Conservation (phyloP, 2,113 vertebrate genomes). For the Phalacrocorax aristotelis region DNA sequence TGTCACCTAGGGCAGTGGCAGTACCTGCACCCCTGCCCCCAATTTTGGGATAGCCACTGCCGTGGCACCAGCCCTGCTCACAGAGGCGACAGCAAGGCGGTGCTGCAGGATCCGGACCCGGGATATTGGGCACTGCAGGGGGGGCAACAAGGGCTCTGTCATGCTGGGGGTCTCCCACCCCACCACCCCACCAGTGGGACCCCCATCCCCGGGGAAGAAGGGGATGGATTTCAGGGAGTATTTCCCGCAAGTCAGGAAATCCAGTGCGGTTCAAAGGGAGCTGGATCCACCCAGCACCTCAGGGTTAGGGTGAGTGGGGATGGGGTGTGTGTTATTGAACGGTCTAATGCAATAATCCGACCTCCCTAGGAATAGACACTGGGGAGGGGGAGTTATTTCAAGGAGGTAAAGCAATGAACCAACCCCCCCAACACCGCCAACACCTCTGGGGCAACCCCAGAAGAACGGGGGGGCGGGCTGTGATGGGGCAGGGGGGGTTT, state of each 20-base stretch:
- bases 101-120: fast-evolving
- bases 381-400: neutral
- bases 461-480: fast-evolving
- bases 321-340: too few relatives aligned
- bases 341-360: neutral
- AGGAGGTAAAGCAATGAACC: neutral
- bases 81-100: neutral
- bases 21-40: neutral
- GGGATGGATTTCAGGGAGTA: neutral
- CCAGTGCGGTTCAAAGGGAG: neutral
- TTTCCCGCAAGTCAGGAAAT: neutral
- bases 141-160: neutral
- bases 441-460: too few relatives aligned
- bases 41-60: fast-evolving
- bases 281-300: neutral
- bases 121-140: fast-evolving
- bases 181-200: fast-evolving
- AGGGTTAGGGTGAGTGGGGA: neutral
- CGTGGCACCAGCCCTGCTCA: neutral
- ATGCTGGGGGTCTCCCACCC: neutral
- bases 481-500: neutral
- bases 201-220: neutral
- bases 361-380: neutral
- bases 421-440: neutral
- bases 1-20: neutral